Conservation (phyloP, 2,797 vertebrate species). For the Pseudochromis fuscus region DNA sequence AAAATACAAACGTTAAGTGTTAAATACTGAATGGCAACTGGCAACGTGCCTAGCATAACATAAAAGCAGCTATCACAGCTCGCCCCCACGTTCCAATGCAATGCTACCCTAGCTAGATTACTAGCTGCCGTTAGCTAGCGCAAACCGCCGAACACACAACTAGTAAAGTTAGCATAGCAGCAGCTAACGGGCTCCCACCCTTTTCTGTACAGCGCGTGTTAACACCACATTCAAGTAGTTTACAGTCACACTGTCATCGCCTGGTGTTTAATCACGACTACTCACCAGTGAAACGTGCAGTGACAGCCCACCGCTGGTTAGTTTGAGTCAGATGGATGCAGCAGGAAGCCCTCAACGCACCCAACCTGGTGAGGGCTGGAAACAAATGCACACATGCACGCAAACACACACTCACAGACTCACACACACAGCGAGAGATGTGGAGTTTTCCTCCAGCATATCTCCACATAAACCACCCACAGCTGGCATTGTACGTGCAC, state of each 20-base stretch:
- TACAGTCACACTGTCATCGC: neutral
- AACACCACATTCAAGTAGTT: neutral
- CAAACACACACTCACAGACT: slow-evolving; percentile 15
- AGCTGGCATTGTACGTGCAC: slow-evolving; percentile 4
- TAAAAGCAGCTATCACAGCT: slow-evolving; percentile 19
- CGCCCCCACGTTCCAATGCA: slow-evolving; percentile 18
- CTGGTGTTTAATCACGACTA: slow-evolving; percentile 3
- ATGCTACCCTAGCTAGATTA: slow-evolving; percentile 62
- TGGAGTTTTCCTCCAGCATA: slow-evolving; percentile 21
- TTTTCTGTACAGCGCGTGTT: slow-evolving; percentile 5
- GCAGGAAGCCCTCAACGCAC: slow-evolving; percentile 73
- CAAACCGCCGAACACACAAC: slow-evolving; percentile 45
- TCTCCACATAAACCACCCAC: slow-evolving; percentile 4
- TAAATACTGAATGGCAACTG: neutral
- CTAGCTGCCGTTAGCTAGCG: slow-evolving; percentile 59
- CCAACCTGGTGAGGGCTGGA: slow-evolving; percentile 68
- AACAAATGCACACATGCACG: slow-evolving; percentile 57
- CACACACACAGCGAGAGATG: slow-evolving; percentile 8
- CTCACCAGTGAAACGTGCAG: slow-evolving; percentile 56
- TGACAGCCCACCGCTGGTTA: slow-evolving; percentile 49
- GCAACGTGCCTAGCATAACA: slow-evolving; percentile 2
- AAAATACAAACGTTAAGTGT: rapidly evolving
- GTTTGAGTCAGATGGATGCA: slow-evolving; percentile 66
- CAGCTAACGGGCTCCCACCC: slow-evolving; percentile 59
- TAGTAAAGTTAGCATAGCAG: slow-evolving; percentile 71